A percentile compares a stretch with the other conserved stretches of the same genome.
phyloP scores from a whole-genome alignment of 2,888 invertebrate species.

The Nesidiocoris tenuis region DNA sequence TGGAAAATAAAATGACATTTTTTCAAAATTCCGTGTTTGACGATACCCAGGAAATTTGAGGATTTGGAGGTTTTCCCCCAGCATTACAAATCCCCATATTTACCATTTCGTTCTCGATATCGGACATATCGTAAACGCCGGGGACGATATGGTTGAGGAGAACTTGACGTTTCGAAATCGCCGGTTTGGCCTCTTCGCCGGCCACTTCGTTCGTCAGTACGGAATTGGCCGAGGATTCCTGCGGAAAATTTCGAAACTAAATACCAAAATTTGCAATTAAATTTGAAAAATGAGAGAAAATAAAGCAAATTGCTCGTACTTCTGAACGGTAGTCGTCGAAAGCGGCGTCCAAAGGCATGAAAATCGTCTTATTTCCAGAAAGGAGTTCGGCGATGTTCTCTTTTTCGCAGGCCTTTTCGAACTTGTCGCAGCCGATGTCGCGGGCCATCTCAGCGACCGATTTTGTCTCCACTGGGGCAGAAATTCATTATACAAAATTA shows the following conservation, averaged over 20 bases:
- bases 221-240: conserved; percentile 26
- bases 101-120: conserved; percentile 49
- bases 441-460: conserved; percentile 60
- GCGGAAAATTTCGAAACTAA: conserved; percentile 1
- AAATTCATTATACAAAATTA: neutral
- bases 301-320: neutral
- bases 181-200: conserved; percentile 4
- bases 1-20: conserved; percentile 29
- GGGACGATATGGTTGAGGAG: conserved; percentile 42
- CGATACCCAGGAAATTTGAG: neutral
- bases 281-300: neutral
- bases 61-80: neutral
- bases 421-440: conserved; percentile 62
- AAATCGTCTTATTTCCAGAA: conserved; percentile 59
- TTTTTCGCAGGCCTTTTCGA: conserved; percentile 59
- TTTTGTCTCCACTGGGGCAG: conserved; percentile 59
- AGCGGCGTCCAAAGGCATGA: conserved; percentile 56
- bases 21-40: too few relatives aligned
- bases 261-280: neutral
- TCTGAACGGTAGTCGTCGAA: conserved; percentile 33
- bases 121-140: conserved; percentile 46
- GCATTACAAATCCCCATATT: too few relatives aligned
- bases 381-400: conserved; percentile 58
- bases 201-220: conserved; percentile 43
- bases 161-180: conserved; percentile 15